A percentile compares a stretch with the other conserved stretches of the same genome.
Evolutionary conservation across 2,888 invertebrate species (phyloP).

Genomic region (Drosophila formosana): DNA sequence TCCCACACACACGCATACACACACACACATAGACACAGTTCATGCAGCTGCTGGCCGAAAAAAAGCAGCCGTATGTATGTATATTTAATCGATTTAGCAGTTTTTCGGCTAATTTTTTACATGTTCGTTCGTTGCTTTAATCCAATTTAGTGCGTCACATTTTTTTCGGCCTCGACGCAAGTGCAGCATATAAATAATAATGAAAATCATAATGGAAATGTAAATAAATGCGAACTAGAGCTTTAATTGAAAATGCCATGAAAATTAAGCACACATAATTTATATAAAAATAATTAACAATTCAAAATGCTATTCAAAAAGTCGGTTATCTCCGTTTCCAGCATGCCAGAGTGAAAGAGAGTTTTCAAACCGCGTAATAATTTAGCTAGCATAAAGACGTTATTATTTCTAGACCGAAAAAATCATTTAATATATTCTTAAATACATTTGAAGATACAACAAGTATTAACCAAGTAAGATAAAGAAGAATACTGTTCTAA

Average conservation of each 20-base stretch:
- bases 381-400: no score
- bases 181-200: conserved; percentile 33
- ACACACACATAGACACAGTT: conserved; percentile 1
- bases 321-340: conserved; percentile 2
- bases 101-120: conserved; percentile 52
- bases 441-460: no score
- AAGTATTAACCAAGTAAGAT: neutral
- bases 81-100: conserved; percentile 27
- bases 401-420: no score
- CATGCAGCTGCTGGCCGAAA: conserved; percentile 32
- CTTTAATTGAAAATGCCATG: conserved; percentile 38
- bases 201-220: conserved; percentile 25
- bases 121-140: conserved; percentile 23
- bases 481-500: no score
- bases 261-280: conserved; percentile 31
- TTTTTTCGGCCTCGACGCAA: neutral
- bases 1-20: conserved; percentile 12
- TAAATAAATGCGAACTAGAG: conserved; percentile 20
- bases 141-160: conserved; percentile 26
- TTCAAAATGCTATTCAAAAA: conserved; percentile 24
- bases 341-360: neutral
- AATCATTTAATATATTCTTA: no score
- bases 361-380: no score
- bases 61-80: neutral
- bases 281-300: conserved; percentile 22